Evolutionary conservation across 2,888 invertebrate species (phyloP).

Genomic region (Euproctis similis): DNA sequence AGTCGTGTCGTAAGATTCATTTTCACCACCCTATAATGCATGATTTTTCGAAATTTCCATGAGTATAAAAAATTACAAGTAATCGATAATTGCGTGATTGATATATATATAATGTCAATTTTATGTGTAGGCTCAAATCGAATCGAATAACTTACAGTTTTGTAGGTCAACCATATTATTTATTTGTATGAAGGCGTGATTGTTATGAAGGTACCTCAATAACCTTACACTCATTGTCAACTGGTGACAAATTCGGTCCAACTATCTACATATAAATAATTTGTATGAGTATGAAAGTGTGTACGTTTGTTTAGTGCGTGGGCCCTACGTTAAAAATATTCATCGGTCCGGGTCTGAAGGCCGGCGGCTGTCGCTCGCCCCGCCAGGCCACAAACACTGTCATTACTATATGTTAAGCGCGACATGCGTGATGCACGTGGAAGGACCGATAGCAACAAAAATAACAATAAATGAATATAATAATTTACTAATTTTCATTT

Average conservation of each 20-base stretch:
- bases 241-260: constrained; percentile 20
- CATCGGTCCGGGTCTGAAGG: constrained; percentile 36
- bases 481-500: too few relatives aligned
- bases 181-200: too few relatives aligned
- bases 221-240: constrained; percentile 23
- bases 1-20: too few relatives aligned
- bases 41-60: too few relatives aligned
- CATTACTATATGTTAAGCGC: constrained; percentile 44
- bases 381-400: constrained; percentile 38
- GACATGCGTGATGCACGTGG: constrained; percentile 58
- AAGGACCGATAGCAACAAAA: constrained; percentile 34
- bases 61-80: too few relatives aligned
- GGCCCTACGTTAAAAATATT: constrained; percentile 37
- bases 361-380: constrained; percentile 29
- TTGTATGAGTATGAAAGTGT: constrained; percentile 17
- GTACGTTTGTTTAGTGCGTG: constrained; percentile 24
- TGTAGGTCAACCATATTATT: too few relatives aligned
- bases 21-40: too few relatives aligned
- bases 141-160: too few relatives aligned
- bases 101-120: too few relatives aligned
- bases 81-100: too few relatives aligned
- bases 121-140: too few relatives aligned
- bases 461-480: too few relatives aligned
- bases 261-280: constrained; percentile 24
- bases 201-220: constrained; percentile 17